Conservation (phyloP, 2,113 vertebrate species). For the Chloropsis hardwickii region DNA sequence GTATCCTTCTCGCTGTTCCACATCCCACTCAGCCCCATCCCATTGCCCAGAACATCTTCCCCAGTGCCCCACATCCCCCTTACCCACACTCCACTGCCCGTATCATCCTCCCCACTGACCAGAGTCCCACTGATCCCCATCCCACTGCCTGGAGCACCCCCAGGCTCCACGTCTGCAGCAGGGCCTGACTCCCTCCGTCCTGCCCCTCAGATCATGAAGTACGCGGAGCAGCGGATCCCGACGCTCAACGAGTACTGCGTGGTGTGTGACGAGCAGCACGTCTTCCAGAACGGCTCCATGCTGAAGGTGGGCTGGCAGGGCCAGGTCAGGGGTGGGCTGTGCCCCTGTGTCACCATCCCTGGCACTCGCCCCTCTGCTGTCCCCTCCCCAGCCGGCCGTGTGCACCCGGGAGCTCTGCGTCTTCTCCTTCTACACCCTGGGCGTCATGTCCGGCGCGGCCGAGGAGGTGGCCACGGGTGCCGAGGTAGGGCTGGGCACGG, state of each 20-base stretch:
- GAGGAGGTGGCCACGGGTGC: slow-evolving; percentile 98
- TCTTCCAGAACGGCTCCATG: slow-evolving; percentile 99
- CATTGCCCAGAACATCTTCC: neutral
- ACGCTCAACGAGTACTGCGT: slow-evolving; percentile 98
- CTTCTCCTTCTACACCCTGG: slow-evolving; percentile 98
- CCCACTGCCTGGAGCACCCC: neutral
- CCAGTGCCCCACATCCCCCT: neutral
- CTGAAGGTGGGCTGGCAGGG: slow-evolving; percentile 82
- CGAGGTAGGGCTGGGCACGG: slow-evolving; percentile 67
- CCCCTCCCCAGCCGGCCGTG: slow-evolving; percentile 85
- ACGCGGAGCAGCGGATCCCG: slow-evolving; percentile 96
- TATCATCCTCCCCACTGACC: neutral
- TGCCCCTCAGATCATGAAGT: slow-evolving; percentile 92
- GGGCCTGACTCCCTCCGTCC: neutral
- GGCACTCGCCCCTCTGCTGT: neutral
- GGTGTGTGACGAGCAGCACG: slow-evolving; percentile 98
- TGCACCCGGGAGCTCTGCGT: slow-evolving; percentile 97
- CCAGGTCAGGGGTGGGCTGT: rapidly evolving
- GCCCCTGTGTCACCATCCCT: rapidly evolving
- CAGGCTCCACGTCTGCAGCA: rapidly evolving
- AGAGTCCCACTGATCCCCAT: neutral
- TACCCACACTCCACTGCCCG: rapidly evolving
- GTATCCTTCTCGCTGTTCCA: neutral
- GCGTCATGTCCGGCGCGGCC: slow-evolving; percentile 96
- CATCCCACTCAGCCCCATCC: neutral